Evolutionary conservation across 2,113 vertebrate species (phyloP).

Genomic region (Epinephelus lanceolatus): DNA sequence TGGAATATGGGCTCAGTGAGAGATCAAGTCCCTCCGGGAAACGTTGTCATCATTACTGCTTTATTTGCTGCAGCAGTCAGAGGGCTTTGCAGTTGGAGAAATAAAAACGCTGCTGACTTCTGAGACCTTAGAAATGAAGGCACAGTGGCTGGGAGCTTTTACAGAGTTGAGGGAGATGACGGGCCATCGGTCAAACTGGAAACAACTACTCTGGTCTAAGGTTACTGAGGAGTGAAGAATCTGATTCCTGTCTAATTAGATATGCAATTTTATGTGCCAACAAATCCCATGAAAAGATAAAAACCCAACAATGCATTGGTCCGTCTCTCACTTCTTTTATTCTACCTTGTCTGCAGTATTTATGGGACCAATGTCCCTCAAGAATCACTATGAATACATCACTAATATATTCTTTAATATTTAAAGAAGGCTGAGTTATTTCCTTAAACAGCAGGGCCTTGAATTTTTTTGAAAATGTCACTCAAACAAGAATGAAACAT

Average conservation of each 20-base stretch:
- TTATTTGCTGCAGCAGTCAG: conserved; percentile 54
- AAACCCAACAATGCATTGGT: not conserved
- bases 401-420: not conserved
- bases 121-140: conserved; percentile 27
- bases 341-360: not conserved
- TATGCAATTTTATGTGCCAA: not conserved
- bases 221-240: not conserved
- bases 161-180: conserved; percentile 42
- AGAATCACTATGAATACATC: not conserved
- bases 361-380: not conserved
- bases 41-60: conserved; percentile 56
- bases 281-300: not conserved
- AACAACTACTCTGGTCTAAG: conserved; percentile 1
- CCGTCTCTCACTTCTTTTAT: not conserved
- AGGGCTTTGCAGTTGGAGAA: conserved; percentile 44
- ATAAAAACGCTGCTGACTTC: conserved; percentile 44
- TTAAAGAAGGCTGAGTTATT: not conserved
- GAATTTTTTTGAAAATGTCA: too few species aligned
- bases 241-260: not conserved
- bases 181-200: conserved; percentile 42
- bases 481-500: too few species aligned
- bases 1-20: conserved; percentile 37
- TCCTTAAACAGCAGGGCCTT: too few species aligned
- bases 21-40: conserved; percentile 58
- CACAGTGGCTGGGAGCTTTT: conserved; percentile 19